Conservation (phyloP, 2,113 vertebrate species). For the Hippocampus barbouri region DNA sequence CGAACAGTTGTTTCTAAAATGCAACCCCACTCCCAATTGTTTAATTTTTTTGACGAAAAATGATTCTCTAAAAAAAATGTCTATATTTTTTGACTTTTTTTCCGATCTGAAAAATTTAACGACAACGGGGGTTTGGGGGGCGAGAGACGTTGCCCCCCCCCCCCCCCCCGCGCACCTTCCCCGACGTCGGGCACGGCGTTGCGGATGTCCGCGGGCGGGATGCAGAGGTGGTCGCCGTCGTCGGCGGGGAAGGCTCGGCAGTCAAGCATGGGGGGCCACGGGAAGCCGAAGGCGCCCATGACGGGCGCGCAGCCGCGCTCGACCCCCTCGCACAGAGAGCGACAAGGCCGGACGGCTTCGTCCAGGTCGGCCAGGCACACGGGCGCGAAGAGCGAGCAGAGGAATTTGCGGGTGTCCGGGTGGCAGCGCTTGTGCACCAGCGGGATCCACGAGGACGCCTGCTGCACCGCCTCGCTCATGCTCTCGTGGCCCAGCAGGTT, state of each 20-base stretch:
- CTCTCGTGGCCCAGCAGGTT: constrained; percentile 97
- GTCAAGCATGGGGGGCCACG: constrained; percentile 96
- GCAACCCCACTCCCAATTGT: too few species aligned
- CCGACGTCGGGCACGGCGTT: constrained; percentile 78
- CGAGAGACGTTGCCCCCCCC: too few species aligned
- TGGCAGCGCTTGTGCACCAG: constrained; percentile 95
- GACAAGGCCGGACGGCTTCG: constrained; percentile 93
- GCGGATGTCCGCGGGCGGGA: constrained; percentile 83
- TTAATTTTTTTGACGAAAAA: too few species aligned
- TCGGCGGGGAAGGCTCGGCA: constrained; percentile 84
- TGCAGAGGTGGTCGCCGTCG: constrained; percentile 90
- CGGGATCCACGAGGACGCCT: constrained; percentile 95
- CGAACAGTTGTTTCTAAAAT: too few species aligned
- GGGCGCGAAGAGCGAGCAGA: constrained; percentile 95
- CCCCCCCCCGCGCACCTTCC: constrained; percentile 71
- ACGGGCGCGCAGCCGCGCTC: constrained; percentile 89
- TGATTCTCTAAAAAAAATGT: too few species aligned
- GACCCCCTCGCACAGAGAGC: constrained; percentile 90
- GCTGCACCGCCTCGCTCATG: constrained; percentile 93
- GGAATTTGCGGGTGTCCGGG: constrained; percentile 95
- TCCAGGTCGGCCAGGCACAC: constrained; percentile 93
- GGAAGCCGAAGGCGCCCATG: constrained; percentile 96
- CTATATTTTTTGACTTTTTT: too few species aligned
- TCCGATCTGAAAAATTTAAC: too few species aligned
- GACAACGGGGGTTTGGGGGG: too few species aligned